Evolutionary conservation across 2,888 invertebrate genomes (phyloP), one percentile per base, ranked within the genome.

Genomic region (Sclerodermus sp.): DNA sequence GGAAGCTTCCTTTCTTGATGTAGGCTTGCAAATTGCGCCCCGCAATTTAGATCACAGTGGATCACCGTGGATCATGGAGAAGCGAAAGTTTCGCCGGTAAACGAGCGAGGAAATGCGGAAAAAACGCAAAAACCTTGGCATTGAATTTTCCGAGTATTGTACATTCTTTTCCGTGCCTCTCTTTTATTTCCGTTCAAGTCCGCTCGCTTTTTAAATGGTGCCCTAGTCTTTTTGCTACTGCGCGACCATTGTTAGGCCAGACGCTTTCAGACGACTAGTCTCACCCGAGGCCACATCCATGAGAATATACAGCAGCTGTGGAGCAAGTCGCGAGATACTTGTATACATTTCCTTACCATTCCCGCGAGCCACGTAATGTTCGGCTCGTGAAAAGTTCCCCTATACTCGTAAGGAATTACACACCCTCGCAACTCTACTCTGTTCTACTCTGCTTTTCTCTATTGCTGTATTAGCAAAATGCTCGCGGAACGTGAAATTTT

Each of bases 261-360:
- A 56, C 57, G 64, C 61, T 67, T 66, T 58, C 59, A 65, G 66
- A 70, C 70, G 66, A 64, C 64, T 68, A 3, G 23, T 64, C 63
- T 62, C 61, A 61, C 67, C 58, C 53, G 56, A 38, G 62, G 55
- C 60, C 55, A 50, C 53, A 51, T 51, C 53, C 47, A 49, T 49
- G 8, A 3, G 23, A 52, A 23, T 23, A 23, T 8, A 23, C 4
- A 23, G 23, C 23, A 23, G 8, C 8, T 3, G 3, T 8, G 23
- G 8, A 8, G 23, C 23, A 23, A 23, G 23, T 23, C 23, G 23
- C 23, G 8, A 23, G 8, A 23, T 23, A 23, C 54, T 42, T 41
- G 41, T 34, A 45, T 51, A 40, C 51, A 58, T 47, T 56, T 51
- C 23, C 46, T 47, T 49, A 47, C 47, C 55, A 54, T 44, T 32